Evolutionary conservation across 2,888 invertebrate genomes (phyloP), one percentile per base, ranked within the genome.

Genomic region (Phortica okadai): DNA sequence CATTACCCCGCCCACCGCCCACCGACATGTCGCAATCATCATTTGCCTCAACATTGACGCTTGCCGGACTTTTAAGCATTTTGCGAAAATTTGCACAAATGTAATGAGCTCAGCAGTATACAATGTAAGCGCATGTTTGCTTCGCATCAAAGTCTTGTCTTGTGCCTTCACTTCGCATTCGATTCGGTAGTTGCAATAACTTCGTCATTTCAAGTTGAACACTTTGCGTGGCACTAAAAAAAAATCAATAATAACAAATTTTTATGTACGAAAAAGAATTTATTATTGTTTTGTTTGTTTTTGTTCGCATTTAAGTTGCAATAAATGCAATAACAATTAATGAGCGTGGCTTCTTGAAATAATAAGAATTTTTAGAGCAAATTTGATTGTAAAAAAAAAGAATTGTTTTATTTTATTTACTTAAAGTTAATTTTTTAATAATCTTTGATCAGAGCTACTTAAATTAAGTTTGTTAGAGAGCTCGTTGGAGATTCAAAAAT

Each of bases 181-280:
- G 16, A 3, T 16, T 33, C 33, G 16, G 21, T 11, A 66, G 33
- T 66, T 66, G 42, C 10, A 77, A 80, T 79, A 83, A 33, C 33
- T 33, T 33, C 33, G 33, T 33, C 33, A 33, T 33, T 33, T 33
- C 33, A 33, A 5, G 33, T 33, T 33, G 33, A 33, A 33, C 33
- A 33, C 33, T 33, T 33, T 33, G n/a, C n/a, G 41, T 44, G 42
- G 44, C 74, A 74, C 62, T 50, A 59, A 74, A 64, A 74, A 82
- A 83, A 87, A 82, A 83, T 86, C 86, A 88, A 88, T 86, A 86
- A 88, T 83, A 84, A 82, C 85, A 86, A 86, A 87, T 79, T 86
- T 88, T 86, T 79, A 87, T 88, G 85, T 70, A 80, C 82, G 79
- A 78, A 81, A 88, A 83, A 83, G 80, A 77, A 69, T 79, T 77